A percentile compares a stretch with the other conserved stretches of the same genome.
These are phyloP conservation scores for Lithobates sylvaticus DNA, from an alignment of 2,797 vertebrate genomes.

Conservation along the genomic window DNA sequence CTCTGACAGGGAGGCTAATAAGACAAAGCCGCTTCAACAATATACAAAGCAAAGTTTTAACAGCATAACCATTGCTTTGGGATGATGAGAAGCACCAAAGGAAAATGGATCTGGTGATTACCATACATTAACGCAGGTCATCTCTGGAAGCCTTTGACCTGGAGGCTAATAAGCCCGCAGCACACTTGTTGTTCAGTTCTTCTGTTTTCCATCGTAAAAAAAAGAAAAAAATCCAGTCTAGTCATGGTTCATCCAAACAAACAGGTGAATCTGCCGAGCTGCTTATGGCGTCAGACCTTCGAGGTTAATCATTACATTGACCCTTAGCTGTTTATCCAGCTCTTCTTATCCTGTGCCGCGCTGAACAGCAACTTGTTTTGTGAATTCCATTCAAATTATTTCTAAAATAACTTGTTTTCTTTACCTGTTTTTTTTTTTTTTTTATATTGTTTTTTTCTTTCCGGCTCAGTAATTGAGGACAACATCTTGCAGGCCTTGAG, in stretches of 20 bases:
- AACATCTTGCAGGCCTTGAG: background rate
- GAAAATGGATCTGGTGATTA: background rate
- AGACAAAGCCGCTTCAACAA: background rate
- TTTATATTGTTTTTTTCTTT: background rate
- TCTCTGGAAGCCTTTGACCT: conserved; percentile 37
- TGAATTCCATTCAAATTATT: conserved; percentile 31
- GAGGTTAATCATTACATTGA: conserved; percentile 72
- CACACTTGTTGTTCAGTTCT: conserved; percentile 52
- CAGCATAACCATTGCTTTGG: too few species aligned
- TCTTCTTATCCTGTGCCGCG: conserved; percentile 7
- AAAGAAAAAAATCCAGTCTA: conserved; percentile 23
- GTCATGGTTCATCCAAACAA: conserved; percentile 69
- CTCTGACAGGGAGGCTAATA: conserved; percentile 30
- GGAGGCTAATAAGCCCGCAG: background rate
- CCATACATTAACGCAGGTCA: background rate
- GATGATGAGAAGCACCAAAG: too few species aligned
- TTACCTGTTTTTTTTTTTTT: background rate
- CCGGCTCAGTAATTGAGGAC: background rate
- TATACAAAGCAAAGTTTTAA: too few species aligned
- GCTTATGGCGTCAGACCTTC: conserved; percentile 61
- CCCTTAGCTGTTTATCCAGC: conserved; percentile 47
- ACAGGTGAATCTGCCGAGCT: conserved; percentile 70
- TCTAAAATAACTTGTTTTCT: conserved; percentile 6
- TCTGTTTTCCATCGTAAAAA: conserved; percentile 30
- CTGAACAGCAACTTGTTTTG: conserved; percentile 40